Base-by-base conservation (phyloP, 2,888 invertebrate species). In the Limnephilus lunatus region DNA sequence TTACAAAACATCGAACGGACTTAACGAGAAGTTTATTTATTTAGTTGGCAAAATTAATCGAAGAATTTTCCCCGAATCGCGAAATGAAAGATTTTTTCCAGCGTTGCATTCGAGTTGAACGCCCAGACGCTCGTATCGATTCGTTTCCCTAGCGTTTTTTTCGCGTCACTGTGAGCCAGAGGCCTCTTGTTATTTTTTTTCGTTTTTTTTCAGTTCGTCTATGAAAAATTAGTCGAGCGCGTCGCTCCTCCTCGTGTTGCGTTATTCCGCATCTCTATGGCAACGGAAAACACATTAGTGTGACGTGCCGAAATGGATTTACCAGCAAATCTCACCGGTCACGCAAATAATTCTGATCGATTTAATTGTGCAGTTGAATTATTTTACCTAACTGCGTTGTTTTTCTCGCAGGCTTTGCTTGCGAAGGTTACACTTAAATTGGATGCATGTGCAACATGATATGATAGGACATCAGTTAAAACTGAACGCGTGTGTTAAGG, bases 201-300 rank as follows among this genome's bases (percentile, higher is more conserved):
- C 11, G n/a, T n/a, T n/a, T 44, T 87, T 87, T 87, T 87, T 68
- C 7, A 87, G 30, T 68, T 87, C 87, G 87, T 68, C 87, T 87
- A 53, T 87, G 68, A 53, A 87, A 53, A 87, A 87, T 87, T 87
- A 87, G 87, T 53, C 31, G 87, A 87, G 87, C 87, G 87, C 87
- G 87, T 35, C 87, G 19, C 31, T 68, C 31, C 31, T 48, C 48
- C 30, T 48, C 87, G 32, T 53, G 68, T 87, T 87, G 87, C 87
- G 32, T 87, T 53, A 19, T 48, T 68, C 25, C n/a, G 86, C 48
- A 48, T 87, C 87, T 53, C 87, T 53, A 53, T 87, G 87, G 87
- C 53, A 39, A 87, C 87, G 53, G 31, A 68, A 68, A 30, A 68
- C 87, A 87, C 68, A 87, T 68, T 19, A 86, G 32, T 87, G 53